Conservation (phyloP, 2,888 invertebrate species). For the Zhuqinia jingwanae region DNA sequence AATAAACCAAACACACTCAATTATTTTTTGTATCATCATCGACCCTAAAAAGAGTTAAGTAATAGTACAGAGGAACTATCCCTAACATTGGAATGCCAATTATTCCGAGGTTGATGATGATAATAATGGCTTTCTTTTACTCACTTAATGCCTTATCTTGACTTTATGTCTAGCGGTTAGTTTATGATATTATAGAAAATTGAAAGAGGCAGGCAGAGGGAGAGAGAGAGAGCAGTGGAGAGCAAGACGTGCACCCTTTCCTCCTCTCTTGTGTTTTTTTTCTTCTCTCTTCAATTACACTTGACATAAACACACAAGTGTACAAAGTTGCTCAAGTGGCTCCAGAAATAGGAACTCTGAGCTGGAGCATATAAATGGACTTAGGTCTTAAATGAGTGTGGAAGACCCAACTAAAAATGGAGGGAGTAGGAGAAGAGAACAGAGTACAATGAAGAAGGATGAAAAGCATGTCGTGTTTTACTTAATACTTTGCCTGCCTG, state of each 20-base stretch:
- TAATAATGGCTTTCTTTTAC: slow-evolving; percentile 49
- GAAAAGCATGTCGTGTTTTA: not conserved
- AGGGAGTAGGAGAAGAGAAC: slow-evolving; percentile 1
- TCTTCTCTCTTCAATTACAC: slow-evolving; percentile 31
- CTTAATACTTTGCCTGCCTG: not conserved
- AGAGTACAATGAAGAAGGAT: slow-evolving; percentile 11
- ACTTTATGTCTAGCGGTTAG: not conserved
- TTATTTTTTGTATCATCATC: not conserved
- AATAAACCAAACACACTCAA: not conserved
- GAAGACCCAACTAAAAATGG: slow-evolving; percentile 10
- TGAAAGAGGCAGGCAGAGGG: not conserved
- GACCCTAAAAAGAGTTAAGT: not conserved
- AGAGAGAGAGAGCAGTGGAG: not conserved
- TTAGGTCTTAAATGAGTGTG: slow-evolving; percentile 30
- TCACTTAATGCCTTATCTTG: slow-evolving; percentile 44
- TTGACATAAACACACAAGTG: slow-evolving; percentile 64
- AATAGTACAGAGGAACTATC: not conserved
- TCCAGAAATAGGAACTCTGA: slow-evolving; percentile 45
- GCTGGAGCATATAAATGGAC: slow-evolving; percentile 27
- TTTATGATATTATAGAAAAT: not conserved
- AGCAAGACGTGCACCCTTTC: slow-evolving; percentile 7
- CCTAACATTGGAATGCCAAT: slow-evolving; percentile 59
- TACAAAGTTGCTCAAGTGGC: slow-evolving; percentile 56
- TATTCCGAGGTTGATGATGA: slow-evolving; percentile 23
- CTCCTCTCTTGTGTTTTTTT: not conserved